These are phyloP conservation scores for Cygnus atratus DNA, from an alignment of 2,113 vertebrate species.

Conservation along the genomic window DNA sequence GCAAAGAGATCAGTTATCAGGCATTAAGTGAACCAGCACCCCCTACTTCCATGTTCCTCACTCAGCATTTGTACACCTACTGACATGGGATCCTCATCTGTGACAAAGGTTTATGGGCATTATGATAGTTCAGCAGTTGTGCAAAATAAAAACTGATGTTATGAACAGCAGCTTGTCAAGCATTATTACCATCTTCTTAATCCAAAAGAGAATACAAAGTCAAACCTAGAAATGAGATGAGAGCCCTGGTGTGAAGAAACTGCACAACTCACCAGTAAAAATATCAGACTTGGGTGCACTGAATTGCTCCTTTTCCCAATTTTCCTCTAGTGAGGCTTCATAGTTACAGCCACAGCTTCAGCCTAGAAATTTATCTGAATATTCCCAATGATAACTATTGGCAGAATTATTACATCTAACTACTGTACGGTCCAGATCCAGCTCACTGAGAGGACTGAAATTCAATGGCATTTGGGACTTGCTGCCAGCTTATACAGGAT, in stretches of 20 bases:
- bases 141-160: not conserved
- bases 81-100: not conserved
- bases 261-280: not conserved
- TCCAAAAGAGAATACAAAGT: not conserved
- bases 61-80: not conserved
- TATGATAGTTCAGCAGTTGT: not conserved
- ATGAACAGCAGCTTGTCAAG: not conserved
- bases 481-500: not conserved
- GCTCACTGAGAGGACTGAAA: not conserved
- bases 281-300: not conserved
- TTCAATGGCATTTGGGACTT: rapidly evolving
- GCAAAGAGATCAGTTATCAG: not conserved
- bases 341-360: not conserved
- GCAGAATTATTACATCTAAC: not conserved
- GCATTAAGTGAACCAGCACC: rapidly evolving
- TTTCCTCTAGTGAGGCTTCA: not conserved
- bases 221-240: not conserved
- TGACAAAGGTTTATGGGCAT: not conserved
- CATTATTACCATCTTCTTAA: not conserved
- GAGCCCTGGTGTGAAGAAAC: not conserved
- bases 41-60: not conserved
- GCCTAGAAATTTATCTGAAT: not conserved
- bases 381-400: not conserved
- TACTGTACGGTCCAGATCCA: not conserved
- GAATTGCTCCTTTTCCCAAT: not conserved